Base-by-base conservation (phyloP, 1,140 invertebrate genomes). In the Cherax destructor region DNA sequence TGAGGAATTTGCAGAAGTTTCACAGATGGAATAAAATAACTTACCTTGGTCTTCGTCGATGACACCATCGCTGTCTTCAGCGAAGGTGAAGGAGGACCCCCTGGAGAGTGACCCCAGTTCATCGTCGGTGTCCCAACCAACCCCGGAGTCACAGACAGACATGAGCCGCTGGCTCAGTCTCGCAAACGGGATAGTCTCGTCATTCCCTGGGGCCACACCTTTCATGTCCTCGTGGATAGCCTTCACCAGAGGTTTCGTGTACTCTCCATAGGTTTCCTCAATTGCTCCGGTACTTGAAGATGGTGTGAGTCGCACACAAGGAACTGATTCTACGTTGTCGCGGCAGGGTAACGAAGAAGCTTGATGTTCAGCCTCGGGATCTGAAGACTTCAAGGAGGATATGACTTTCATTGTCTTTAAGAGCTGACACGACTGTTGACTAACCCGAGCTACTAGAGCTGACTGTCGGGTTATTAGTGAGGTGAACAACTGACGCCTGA, bases 391-490 rank as follows among this genome's bases (percentile, higher is more conserved):
- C 69, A 30, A 3, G 24, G 69, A 74, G 6, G 69, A 7, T 4
- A 84, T 76, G 5, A 76, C 50, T 4, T 16, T 56, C 11, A 91
- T 41, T 2, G 83, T 69, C 50, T 85, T 30, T 72, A 85, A 13
- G 41, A 85, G 47, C 3, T 21, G 49, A 11, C 50, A 69, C 4
- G 83, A 84, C 21, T 91, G 89, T 18, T 86, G 74, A 74, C 21
- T 86, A 76, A 91, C 61, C 6, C 83, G 69, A 11, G 83, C 76
- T 24, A 91, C 89, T 7, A 91, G 52, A 74, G 89, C 89, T 10
- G 89, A 91, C 61, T 85, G 89, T 41, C 89, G 81, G 7, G 89
- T 91, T 30, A 91, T 83, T 7, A 91, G 59, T 9, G 89, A 91
- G 11, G 74, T 79, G 74, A 91, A 91, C 52, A 91, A 49, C 89